Evolutionary conservation across 92 coral and sea anemone genomes (phyloP).

Genomic region (Umimayanthus kanabou): DNA sequence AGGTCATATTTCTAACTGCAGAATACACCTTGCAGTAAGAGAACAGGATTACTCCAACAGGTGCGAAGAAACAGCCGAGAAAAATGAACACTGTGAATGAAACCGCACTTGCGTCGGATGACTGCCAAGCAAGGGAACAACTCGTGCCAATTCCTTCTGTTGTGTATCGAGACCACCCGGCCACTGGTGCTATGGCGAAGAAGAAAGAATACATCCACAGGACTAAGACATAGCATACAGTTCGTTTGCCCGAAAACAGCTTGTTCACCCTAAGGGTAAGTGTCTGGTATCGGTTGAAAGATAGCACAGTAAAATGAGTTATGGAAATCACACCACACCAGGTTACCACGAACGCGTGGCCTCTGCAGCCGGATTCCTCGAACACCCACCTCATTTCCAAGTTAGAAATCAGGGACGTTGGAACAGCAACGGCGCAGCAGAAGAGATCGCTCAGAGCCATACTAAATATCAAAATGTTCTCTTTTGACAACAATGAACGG

Average conservation of each 20-base stretch:
- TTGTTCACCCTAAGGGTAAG: neutral
- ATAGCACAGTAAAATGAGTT: slow-evolving; percentile 13
- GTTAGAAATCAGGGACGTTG: slow-evolving; percentile 23
- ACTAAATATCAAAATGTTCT: slow-evolving; percentile 22
- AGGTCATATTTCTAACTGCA: slow-evolving; percentile 1
- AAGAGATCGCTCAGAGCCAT: slow-evolving; percentile 13
- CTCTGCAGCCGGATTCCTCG: slow-evolving; percentile 13
- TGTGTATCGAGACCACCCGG: slow-evolving; percentile 19
- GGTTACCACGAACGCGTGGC: slow-evolving; percentile 15
- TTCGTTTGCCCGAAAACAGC: slow-evolving; percentile 3
- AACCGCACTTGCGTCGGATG: neutral
- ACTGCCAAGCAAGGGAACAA: slow-evolving; percentile 23
- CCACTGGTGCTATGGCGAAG: neutral
- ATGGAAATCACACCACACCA: slow-evolving; percentile 18
- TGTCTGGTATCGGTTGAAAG: slow-evolving; percentile 14
- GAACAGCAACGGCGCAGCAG: slow-evolving; percentile 3
- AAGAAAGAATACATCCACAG: slow-evolving; percentile 21
- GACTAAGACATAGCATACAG: neutral
- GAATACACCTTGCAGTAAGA: slow-evolving; percentile 2
- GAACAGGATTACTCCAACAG: slow-evolving; percentile 5
- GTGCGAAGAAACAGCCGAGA: slow-evolving; percentile 11
- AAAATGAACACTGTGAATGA: slow-evolving; percentile 9
- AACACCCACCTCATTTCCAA: neutral
- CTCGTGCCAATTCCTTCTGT: slow-evolving; percentile 29
- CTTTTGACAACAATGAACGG: slow-evolving; percentile 17